These are phyloP conservation scores for Tichodroma muraria DNA, from an alignment of 2,113 vertebrate genomes.

Conservation along the genomic window DNA sequence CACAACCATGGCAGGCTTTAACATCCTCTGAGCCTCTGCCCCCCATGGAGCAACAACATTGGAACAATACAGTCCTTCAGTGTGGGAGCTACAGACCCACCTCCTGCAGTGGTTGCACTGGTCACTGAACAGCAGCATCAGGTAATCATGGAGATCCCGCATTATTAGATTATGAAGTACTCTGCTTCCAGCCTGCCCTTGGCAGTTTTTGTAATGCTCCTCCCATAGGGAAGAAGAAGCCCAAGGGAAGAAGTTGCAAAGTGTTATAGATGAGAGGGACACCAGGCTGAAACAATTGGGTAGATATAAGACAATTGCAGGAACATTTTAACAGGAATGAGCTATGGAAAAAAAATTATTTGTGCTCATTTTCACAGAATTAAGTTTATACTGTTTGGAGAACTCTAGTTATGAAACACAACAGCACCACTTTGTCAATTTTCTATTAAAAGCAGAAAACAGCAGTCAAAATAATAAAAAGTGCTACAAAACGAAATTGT, in stretches of 20 bases:
- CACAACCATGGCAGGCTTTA: not conserved
- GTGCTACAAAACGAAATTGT: not conserved
- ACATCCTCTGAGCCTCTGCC: not conserved
- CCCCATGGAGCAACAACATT: not conserved
- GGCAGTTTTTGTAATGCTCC: not conserved
- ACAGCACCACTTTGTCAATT: not conserved
- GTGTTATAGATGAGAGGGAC: not conserved
- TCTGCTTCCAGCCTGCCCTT: not conserved
- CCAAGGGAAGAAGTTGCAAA: not conserved
- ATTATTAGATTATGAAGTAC: not conserved
- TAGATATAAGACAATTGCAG: not conserved
- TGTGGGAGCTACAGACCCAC: not conserved
- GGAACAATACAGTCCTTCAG: not conserved
- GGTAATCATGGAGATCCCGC: not conserved
- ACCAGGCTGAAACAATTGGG: not conserved
- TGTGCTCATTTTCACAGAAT: not conserved
- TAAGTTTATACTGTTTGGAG: not conserved
- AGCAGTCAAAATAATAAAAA: not conserved
- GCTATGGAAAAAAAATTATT: not conserved
- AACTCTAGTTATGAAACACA: not conserved
- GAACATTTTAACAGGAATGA: not conserved
- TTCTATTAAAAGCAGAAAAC: not conserved
- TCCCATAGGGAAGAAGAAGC: not conserved
- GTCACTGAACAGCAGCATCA: not conserved
- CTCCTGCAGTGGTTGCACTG: not conserved